Conservation (phyloP, 2,888 invertebrate species). For the Hydrotaea cyrtoneurina region DNA sequence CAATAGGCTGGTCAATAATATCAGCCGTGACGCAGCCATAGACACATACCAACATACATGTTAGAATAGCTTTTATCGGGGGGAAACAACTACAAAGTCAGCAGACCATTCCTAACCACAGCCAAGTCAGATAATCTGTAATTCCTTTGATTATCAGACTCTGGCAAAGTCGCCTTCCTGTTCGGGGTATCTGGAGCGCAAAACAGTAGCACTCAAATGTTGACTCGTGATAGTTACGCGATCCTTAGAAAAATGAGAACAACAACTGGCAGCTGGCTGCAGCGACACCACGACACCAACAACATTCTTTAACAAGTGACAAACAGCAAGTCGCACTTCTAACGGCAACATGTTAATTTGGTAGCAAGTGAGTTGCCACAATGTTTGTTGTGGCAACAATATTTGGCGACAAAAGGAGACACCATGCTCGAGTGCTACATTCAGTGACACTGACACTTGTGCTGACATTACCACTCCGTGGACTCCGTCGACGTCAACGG, state of each 20-base stretch:
- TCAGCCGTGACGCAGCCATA: not conserved
- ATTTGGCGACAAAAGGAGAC: slow-evolving; percentile 22
- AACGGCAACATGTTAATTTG: slow-evolving; percentile 66
- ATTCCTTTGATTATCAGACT: slow-evolving; percentile 58
- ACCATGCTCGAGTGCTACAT: slow-evolving; percentile 31
- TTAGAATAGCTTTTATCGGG: slow-evolving; percentile 4
- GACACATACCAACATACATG: slow-evolving; percentile 16
- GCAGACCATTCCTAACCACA: slow-evolving; percentile 38
- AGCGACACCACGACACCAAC: not conserved
- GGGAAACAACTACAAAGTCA: slow-evolving; percentile 26
- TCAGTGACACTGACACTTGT: slow-evolving; percentile 65
- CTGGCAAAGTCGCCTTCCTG: slow-evolving; percentile 57
- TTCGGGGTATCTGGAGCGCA: slow-evolving; percentile 43
- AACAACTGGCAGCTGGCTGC: not conserved
- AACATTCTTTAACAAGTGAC: slow-evolving; percentile 64
- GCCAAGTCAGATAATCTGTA: slow-evolving; percentile 52
- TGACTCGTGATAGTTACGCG: slow-evolving; percentile 59
- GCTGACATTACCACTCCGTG: slow-evolving; percentile 58
- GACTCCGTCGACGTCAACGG: not conserved
- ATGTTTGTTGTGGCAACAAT: slow-evolving; percentile 35
- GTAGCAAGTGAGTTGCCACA: not conserved
- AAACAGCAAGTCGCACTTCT: slow-evolving; percentile 59
- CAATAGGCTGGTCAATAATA: slow-evolving; percentile 32
- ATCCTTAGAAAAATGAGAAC: slow-evolving; percentile 35
- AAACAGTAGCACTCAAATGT: slow-evolving; percentile 63